These are phyloP conservation scores for Ophioderma brevispina DNA, from an alignment of 35 echinoderm and acorn worm species.

Conservation along the genomic window DNA sequence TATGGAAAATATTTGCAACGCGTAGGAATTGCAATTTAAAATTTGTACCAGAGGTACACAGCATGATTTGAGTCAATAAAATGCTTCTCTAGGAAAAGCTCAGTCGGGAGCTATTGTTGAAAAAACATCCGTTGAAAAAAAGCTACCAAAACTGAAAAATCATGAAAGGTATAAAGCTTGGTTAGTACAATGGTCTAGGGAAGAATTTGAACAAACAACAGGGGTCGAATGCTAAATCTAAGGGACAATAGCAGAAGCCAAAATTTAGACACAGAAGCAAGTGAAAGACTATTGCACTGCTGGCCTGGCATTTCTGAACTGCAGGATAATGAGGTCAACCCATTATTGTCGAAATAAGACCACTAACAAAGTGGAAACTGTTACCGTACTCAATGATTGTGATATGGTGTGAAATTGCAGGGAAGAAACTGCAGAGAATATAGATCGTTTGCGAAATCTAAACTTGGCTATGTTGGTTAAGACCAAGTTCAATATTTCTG, in stretches of 20 bases:
- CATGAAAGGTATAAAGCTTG: no score
- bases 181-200: no score
- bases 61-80: no score
- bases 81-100: no score
- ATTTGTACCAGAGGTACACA: no score
- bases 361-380: not conserved
- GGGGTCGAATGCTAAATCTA: not conserved
- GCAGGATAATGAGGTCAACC: not conserved
- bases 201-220: not conserved
- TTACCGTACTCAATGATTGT: not conserved
- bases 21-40: no score
- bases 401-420: not conserved
- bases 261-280: not conserved
- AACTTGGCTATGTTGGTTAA: slow-evolving; percentile 8
- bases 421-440: not conserved
- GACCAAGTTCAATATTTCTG: slow-evolving; percentile 30
- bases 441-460: not conserved
- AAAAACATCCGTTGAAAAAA: no score
- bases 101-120: no score
- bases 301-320: slow-evolving; percentile 11
- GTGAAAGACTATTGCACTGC: not conserved
- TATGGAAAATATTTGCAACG: no score
- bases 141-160: no score
- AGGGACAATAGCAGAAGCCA: not conserved
- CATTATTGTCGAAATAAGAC: slow-evolving; percentile 15